Evolutionary conservation across 2,888 invertebrate species (phyloP).

Genomic region (Sesamia inferens): DNA sequence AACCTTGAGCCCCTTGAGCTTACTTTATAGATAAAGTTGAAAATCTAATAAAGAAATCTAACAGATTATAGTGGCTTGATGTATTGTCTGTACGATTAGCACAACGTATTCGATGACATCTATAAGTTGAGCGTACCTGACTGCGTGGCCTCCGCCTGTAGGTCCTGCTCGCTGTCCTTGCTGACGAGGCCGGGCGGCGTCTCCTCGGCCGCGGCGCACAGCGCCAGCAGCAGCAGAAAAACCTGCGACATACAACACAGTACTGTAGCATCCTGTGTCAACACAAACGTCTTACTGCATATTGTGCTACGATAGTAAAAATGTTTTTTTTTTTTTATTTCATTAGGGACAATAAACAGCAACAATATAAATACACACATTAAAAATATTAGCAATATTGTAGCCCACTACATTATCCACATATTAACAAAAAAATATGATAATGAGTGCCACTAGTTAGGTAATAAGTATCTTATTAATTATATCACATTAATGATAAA

Average conservation of each 20-base stretch:
- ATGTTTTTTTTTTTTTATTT: neutral
- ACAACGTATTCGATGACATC: neutral
- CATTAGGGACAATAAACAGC: too few species aligned
- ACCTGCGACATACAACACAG: constrained; percentile 54
- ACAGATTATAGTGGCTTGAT: too few species aligned
- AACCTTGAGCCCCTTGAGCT: too few species aligned
- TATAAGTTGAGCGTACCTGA: constrained; percentile 66
- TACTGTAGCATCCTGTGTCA: neutral
- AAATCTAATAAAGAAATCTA: too few species aligned
- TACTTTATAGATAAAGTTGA: too few species aligned
- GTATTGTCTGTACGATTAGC: neutral
- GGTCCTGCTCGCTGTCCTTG: constrained; percentile 81
- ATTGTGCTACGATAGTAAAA: neutral
- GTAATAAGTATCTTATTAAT: too few species aligned
- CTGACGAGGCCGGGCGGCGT: constrained; percentile 79
- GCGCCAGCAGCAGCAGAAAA: constrained; percentile 65
- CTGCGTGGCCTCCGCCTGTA: constrained; percentile 83
- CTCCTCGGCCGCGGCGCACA: constrained; percentile 69
- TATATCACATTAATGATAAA: too few species aligned
- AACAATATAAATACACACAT: too few species aligned
- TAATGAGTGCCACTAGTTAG: too few species aligned
- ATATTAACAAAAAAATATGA: too few species aligned
- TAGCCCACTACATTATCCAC: too few species aligned
- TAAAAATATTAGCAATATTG: too few species aligned
- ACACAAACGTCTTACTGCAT: neutral